phyloP scores from a whole-genome alignment of 2,113 vertebrate species.

The Chinchilla lanigera region DNA sequence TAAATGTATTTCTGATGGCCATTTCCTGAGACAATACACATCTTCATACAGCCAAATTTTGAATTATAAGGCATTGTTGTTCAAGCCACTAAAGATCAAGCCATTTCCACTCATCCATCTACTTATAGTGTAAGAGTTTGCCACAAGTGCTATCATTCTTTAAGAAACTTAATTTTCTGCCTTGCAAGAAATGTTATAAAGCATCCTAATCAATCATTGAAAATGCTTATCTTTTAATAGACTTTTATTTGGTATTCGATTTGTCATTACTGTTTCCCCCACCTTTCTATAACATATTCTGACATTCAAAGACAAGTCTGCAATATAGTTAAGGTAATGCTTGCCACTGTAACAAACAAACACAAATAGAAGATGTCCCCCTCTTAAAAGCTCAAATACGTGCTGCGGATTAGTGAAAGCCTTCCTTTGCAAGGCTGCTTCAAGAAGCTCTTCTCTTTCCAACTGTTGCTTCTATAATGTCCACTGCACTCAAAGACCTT shows the following conservation, averaged over 20 bases:
- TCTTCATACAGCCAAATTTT: background rate
- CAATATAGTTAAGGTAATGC: background rate
- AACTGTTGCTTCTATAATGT: background rate
- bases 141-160: background rate
- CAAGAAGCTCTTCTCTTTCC: background rate
- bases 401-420: background rate
- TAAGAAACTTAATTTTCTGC: constrained; percentile 27
- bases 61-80: background rate
- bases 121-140: background rate
- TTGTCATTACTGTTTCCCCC: background rate
- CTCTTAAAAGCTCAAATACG: background rate
- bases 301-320: background rate
- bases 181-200: background rate
- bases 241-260: background rate
- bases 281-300: background rate
- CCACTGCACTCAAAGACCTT: background rate
- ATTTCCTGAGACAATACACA: background rate
- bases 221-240: constrained; percentile 3
- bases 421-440: background rate
- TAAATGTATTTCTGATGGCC: background rate
- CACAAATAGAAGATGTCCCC: background rate
- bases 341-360: background rate
- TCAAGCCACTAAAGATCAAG: background rate
- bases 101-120: background rate
- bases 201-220: background rate